phyloP scores from a whole-genome alignment of 2,797 vertebrate species.

The Molossus alvarezi region DNA sequence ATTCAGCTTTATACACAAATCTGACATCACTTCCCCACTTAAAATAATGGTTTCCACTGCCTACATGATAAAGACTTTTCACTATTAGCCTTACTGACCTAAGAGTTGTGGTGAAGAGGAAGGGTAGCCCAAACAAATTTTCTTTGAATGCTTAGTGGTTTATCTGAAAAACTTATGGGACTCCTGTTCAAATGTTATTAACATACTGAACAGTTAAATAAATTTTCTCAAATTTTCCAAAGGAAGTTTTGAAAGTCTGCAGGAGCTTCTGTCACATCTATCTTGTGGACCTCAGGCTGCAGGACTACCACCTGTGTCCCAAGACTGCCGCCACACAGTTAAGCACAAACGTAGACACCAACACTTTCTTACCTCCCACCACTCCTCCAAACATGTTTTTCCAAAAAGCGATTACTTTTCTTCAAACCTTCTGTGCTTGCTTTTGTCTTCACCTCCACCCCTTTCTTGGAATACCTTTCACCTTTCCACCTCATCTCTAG shows the following conservation, averaged over 20 bases:
- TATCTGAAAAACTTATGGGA: constrained; percentile 25
- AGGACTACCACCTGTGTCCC: neutral
- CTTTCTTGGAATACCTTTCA: neutral
- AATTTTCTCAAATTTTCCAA: neutral
- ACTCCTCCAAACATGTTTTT: neutral
- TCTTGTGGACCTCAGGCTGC: neutral
- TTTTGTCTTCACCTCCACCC: neutral
- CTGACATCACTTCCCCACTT: neutral
- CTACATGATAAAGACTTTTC: constrained; percentile 5
- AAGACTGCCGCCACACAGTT: neutral
- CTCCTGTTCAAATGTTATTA: constrained; percentile 38
- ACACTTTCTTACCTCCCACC: neutral
- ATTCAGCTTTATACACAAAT: constrained; percentile 12
- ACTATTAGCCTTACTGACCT: neutral
- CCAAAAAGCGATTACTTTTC: neutral
- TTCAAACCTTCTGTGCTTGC: neutral
- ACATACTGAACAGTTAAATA: neutral
- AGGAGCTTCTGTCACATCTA: neutral
- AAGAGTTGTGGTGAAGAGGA: neutral
- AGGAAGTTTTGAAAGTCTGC: neutral
- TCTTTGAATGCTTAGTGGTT: constrained; percentile 25
- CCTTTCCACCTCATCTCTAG: neutral
- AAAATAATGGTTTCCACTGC: neutral
- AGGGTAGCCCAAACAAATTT: neutral
- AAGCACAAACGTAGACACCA: neutral